phyloP scores from a whole-genome alignment of 2,888 invertebrate species.

The Orthonychiurus folsomi region DNA sequence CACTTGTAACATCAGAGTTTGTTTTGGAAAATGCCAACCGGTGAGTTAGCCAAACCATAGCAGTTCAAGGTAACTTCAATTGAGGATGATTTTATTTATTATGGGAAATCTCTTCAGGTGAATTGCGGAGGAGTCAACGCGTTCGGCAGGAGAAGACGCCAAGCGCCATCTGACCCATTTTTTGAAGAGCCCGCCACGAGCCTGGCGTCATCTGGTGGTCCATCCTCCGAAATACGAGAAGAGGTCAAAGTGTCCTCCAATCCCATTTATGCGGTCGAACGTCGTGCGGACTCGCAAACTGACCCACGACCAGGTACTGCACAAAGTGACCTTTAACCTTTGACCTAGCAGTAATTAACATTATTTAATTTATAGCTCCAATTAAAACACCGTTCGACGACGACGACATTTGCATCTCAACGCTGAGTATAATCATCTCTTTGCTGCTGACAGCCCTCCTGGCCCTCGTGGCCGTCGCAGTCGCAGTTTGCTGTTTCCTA shows the following conservation, averaged over 20 bases:
- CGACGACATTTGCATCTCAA: constrained; percentile 86
- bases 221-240: constrained; percentile 75
- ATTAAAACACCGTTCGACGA: constrained; percentile 5
- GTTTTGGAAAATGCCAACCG: constrained; percentile 90
- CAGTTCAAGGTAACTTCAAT: too few species aligned
- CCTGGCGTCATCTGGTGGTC: constrained; percentile 34
- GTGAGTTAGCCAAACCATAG: constrained; percentile 50
- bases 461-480: constrained; percentile 85
- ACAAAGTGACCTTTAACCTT: background rate
- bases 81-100: constrained; percentile 8
- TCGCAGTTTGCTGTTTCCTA: constrained; percentile 90
- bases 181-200: constrained; percentile 37
- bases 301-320: constrained; percentile 66
- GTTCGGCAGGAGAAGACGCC: constrained; percentile 59
- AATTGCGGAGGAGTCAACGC: constrained; percentile 87
- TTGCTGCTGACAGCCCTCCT: constrained; percentile 82
- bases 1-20: constrained; percentile 90
- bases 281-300: constrained; percentile 66
- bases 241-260: constrained; percentile 89
- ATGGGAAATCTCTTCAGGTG: constrained; percentile 51
- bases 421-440: constrained; percentile 85
- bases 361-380: background rate
- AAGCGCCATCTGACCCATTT: constrained; percentile 2
- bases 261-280: constrained; percentile 79
- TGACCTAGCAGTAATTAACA: background rate